Conservation (phyloP, 2,797 vertebrate species). For the Lepus townsendii region DNA sequence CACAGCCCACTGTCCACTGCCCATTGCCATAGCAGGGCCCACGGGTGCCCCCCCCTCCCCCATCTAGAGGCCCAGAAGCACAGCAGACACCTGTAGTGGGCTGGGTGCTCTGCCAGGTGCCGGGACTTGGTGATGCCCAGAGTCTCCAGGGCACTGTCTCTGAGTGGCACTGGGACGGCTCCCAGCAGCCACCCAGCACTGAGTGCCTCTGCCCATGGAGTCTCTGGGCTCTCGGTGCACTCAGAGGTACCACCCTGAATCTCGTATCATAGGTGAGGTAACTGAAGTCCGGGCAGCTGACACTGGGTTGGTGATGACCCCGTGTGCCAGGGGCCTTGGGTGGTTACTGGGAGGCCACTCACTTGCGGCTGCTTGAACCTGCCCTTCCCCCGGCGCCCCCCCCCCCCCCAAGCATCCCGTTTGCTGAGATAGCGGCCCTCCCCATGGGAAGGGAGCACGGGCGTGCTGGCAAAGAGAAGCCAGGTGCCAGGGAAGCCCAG, state of each 20-base stretch:
- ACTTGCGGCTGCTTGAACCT: neutral
- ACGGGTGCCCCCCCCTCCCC: rapidly evolving
- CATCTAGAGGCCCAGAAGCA: neutral
- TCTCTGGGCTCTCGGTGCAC: neutral
- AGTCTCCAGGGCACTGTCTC: neutral
- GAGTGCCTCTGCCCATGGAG: neutral
- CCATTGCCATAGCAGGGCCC: no score
- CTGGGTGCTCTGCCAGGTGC: rapidly evolving
- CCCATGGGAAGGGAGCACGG: neutral
- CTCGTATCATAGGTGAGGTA: neutral
- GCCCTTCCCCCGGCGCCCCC: no score
- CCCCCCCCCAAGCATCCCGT: neutral
- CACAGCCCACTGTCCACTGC: no score
- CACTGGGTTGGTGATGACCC: neutral
- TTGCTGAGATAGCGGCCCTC: neutral
- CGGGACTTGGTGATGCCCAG: no score
- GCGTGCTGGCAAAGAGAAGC: neutral
- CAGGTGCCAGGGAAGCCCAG: neutral
- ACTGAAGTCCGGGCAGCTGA: no score
- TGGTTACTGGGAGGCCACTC: rapidly evolving
- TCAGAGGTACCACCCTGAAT: neutral
- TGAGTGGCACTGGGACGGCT: neutral
- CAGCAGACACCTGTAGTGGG: neutral
- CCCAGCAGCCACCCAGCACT: neutral
- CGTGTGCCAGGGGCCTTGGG: rapidly evolving